phyloP scores from a whole-genome alignment of 2,113 vertebrate genomes.

The Siniperca knerii region DNA sequence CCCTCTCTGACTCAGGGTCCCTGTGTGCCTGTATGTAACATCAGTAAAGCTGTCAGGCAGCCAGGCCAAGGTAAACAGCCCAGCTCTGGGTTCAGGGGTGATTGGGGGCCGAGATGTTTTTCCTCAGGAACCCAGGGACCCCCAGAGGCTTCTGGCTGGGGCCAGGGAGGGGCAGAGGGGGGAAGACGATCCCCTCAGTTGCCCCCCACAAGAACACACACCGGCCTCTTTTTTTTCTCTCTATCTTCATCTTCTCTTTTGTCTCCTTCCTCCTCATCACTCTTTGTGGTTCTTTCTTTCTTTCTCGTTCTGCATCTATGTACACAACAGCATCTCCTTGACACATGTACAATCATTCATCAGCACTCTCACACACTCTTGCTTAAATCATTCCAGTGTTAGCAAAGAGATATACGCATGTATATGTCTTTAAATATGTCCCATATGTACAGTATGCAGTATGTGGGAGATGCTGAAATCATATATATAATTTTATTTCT shows the following conservation, averaged over 20 bases:
- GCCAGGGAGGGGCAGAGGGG: constrained; percentile 82
- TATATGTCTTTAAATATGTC: constrained; percentile 14
- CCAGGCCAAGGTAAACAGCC: constrained; percentile 99
- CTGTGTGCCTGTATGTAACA: constrained; percentile 97
- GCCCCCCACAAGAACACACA: constrained; percentile 80
- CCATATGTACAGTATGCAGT: not conserved
- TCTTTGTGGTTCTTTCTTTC: not conserved
- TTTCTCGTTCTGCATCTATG: constrained; percentile 87
- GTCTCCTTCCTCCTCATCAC: constrained; percentile 45
- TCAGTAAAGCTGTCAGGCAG: constrained; percentile 99
- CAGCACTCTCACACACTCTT: constrained; percentile 66
- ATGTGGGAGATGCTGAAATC: constrained; percentile 1
- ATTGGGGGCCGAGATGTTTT: constrained; percentile 94
- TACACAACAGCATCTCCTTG: constrained; percentile 87
- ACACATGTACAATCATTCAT: constrained; percentile 41
- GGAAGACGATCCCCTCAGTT: constrained; percentile 83
- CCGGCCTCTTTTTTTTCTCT: constrained; percentile 16
- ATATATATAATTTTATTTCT: constrained; percentile 25
- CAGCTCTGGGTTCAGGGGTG: constrained; percentile 97
- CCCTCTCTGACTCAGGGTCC: constrained; percentile 84
- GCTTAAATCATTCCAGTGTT: constrained; percentile 90
- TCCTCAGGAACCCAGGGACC: constrained; percentile 94
- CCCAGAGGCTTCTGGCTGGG: constrained; percentile 85
- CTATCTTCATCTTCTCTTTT: constrained; percentile 39
- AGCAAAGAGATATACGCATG: constrained; percentile 77